Percentiles rank a stretch among this genome's conserved stretches.
Conservation (phyloP, 2,888 invertebrate genomes). For the Achlya flavicornis region DNA sequence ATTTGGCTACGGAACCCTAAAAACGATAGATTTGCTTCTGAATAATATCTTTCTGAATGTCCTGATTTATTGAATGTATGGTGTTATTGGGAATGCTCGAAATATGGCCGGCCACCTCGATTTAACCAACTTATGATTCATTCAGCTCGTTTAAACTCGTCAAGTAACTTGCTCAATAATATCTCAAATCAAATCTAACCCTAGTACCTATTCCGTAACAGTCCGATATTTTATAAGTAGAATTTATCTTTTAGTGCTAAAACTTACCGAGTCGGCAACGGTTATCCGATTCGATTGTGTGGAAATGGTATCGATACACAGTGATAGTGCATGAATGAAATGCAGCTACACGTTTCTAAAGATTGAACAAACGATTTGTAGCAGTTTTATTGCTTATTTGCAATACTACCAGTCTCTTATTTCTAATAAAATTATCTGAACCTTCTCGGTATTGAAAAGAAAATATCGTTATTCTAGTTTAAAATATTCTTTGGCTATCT, state of each 20-base stretch:
- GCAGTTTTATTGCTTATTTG: background rate
- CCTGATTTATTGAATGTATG: too few relatives aligned
- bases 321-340: background rate
- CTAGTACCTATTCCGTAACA: background rate
- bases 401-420: background rate
- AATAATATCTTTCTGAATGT: too few relatives aligned
- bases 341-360: slow-evolving; percentile 7
- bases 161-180: background rate
- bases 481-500: too few relatives aligned
- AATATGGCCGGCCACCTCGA: background rate
- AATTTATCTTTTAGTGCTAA: background rate
- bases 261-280: background rate
- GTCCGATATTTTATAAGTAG: background rate
- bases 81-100: background rate
- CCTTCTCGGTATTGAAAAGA: too few relatives aligned
- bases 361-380: slow-evolving; percentile 5
- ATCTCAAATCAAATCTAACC: background rate
- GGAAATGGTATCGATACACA: slow-evolving; percentile 6
- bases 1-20: too few relatives aligned
- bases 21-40: too few relatives aligned
- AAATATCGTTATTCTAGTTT: too few relatives aligned
- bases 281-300: slow-evolving; percentile 8
- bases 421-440: background rate
- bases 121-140: background rate
- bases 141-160: background rate